Evolutionary conservation across 2,888 invertebrate genomes (phyloP).

Genomic region (Phorcus lineatus): DNA sequence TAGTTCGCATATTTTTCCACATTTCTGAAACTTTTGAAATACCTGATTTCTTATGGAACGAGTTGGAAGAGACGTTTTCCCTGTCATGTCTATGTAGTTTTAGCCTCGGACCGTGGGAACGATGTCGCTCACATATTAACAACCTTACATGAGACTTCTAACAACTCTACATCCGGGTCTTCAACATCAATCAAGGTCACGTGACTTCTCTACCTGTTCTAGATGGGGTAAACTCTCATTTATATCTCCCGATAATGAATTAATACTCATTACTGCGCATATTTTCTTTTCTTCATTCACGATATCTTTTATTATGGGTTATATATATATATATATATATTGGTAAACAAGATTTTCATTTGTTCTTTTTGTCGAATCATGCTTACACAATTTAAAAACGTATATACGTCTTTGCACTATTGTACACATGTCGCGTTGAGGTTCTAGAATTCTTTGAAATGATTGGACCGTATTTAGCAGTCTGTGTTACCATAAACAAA

Average conservation of each 20-base stretch:
- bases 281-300: no score
- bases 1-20: neutral
- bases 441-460: no score
- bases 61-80: neutral
- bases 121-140: neutral
- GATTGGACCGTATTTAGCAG: no score
- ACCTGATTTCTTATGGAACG: neutral
- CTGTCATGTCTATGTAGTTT: neutral
- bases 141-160: neutral
- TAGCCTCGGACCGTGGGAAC: neutral
- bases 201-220: neutral
- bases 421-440: no score
- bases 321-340: no score
- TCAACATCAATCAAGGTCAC: neutral
- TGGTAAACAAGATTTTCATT: no score
- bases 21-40: neutral
- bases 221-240: neutral
- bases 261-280: no score
- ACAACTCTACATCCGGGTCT: neutral
- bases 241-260: neutral
- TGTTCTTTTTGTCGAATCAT: no score
- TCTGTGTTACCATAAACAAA: no score
- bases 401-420: no score
- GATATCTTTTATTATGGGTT: no score
- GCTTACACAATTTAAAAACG: no score